Percentiles rank a stretch among this genome's conserved stretches.
phyloP scores from a whole-genome alignment of 2,797 vertebrate genomes.

The Characodon lateralis region DNA sequence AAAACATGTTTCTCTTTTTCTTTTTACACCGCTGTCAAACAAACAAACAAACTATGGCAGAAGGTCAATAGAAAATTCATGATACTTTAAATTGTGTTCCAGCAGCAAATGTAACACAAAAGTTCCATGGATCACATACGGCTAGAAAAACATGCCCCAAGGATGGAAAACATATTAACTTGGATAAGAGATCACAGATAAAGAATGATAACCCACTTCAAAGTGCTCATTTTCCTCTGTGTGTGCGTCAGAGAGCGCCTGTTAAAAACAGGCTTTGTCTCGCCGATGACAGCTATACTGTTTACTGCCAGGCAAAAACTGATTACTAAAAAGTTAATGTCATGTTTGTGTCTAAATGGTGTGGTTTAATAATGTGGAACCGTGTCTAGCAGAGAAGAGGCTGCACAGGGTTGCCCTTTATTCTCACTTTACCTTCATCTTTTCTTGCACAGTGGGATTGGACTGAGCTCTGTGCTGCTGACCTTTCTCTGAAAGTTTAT shows the following conservation, averaged over 20 bases:
- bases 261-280: constrained; percentile 46
- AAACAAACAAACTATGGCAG: constrained; percentile 28
- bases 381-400: constrained; percentile 16
- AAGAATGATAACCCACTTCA: constrained; percentile 62
- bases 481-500: constrained; percentile 26
- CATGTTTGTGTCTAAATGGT: constrained; percentile 46
- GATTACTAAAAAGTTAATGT: constrained; percentile 50
- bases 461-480: constrained; percentile 31
- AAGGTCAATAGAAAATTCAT: constrained; percentile 65
- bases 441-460: constrained; percentile 15
- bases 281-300: constrained; percentile 42
- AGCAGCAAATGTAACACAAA: constrained; percentile 44
- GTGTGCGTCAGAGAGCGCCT: constrained; percentile 12
- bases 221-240: constrained; percentile 24
- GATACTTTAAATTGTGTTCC: constrained; percentile 57
- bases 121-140: constrained; percentile 58
- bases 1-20: constrained; percentile 44
- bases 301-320: constrained; percentile 39
- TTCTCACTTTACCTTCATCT: constrained; percentile 24
- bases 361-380: constrained; percentile 38
- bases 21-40: constrained; percentile 37
- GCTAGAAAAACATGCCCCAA: constrained; percentile 42
- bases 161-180: constrained; percentile 60
- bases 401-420: constrained; percentile 37
- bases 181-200: constrained; percentile 57